These are phyloP conservation scores for Diachasmimorpha longicaudata DNA, from an alignment of 1,140 invertebrate species.

Conservation along the genomic window DNA sequence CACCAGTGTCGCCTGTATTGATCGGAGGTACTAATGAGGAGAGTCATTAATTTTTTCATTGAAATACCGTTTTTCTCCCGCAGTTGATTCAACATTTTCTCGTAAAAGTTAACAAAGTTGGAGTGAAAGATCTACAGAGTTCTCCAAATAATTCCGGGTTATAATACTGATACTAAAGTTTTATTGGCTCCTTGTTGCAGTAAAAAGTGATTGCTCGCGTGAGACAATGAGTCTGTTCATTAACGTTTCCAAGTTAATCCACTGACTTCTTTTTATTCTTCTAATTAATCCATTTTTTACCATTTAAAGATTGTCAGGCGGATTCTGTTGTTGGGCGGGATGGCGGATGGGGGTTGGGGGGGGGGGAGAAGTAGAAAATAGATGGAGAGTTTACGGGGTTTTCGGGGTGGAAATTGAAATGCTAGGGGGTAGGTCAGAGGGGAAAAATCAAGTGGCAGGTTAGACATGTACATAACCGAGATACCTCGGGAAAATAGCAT, in stretches of 20 bases:
- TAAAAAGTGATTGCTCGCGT: constrained; percentile 2
- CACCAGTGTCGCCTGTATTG: too few species aligned
- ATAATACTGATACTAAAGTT: neutral
- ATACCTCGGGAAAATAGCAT: neutral
- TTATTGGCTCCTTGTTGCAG: neutral
- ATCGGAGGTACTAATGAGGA: too few species aligned
- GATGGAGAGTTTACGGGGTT: neutral
- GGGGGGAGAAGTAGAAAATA: neutral
- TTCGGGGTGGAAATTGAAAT: neutral
- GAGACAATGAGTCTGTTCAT: constrained; percentile 1
- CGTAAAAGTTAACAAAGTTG: neutral
- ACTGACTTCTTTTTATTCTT: neutral
- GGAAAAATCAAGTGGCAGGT: neutral
- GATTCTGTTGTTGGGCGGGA: too few species aligned
- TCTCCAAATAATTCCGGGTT: neutral
- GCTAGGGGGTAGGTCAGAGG: neutral
- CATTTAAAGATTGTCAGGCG: neutral
- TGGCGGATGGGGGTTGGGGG: neutral
- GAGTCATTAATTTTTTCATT: neutral
- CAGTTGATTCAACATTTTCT: neutral
- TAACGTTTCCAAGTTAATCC: neutral
- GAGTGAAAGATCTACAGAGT: neutral
- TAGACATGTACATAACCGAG: neutral
- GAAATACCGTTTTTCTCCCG: neutral
- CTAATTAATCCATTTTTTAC: neutral